Base-by-base conservation (phyloP, 2,797 vertebrate genomes). In the Decapterus maruadsi region DNA sequence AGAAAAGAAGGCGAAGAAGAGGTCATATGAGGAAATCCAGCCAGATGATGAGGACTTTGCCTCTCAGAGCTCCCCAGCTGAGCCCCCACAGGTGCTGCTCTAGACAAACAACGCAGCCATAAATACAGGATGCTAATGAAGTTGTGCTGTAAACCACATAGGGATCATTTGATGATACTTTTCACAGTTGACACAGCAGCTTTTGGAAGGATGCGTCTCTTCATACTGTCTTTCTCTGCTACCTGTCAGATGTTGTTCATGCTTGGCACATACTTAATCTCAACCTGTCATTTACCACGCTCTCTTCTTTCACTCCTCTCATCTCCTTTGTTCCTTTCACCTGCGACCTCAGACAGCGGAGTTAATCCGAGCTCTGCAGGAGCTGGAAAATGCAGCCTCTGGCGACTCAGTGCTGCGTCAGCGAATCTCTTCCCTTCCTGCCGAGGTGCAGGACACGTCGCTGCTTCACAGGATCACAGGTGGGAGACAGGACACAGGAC, bases 391-490 rank as follows among this genome's bases (percentile, higher is more conserved):
- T 10, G 97, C 98, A 71, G 97, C 98, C 54, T 98, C 97, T 42
- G 95, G 96, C 40, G 98, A 99, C 88, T 97, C 97, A 66, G 95
- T 96, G 65, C 96, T 99, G 85, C 97, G 96, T 87, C 97, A 98
- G 92, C 96, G 97, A 84, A 99, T 99, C 93, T 97, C 97, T 42
- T 96, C 97, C 63, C 94, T 99, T 86, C 98, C 98, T 63, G 90
- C 96, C 57, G 98, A 99, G 94, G 98, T 99, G 85, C 97, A 99
- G 87, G 98, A 99, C 94, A 96, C 96, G 0, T 96, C 98, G 17
- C 94, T 99, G 63, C 95, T 99, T 91, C 96, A 99, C 90, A 96
- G 97, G 89, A 97, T 99, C 93, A 98, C 98, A 95, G 98, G 98
- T 99, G 91, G 75, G 72, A 66, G 51, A 62, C 64, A 26, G 55